Evolutionary conservation across 2,113 vertebrate genomes (phyloP).

Genomic region (Salvelinus namaycush): DNA sequence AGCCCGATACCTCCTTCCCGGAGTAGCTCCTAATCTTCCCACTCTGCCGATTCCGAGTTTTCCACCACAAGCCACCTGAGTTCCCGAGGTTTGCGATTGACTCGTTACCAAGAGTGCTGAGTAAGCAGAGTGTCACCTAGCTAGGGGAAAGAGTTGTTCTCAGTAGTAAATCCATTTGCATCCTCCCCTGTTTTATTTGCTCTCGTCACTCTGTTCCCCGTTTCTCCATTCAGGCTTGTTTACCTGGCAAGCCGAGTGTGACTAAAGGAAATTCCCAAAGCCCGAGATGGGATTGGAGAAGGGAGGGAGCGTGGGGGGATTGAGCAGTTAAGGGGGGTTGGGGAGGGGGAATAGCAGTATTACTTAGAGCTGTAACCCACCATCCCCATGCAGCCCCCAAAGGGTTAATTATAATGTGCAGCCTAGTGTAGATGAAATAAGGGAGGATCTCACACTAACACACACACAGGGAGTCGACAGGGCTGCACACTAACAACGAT

Average conservation of each 20-base stretch:
- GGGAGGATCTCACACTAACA: slow-evolving; percentile 77
- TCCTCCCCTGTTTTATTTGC: slow-evolving; percentile 74
- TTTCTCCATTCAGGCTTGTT: slow-evolving; percentile 81
- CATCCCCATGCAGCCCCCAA: slow-evolving; percentile 79
- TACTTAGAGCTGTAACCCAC: slow-evolving; percentile 82
- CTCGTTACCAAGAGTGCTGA: slow-evolving; percentile 69
- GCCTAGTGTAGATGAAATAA: slow-evolving; percentile 83
- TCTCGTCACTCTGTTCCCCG: slow-evolving; percentile 36
- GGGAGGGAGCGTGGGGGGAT: slow-evolving; percentile 42
- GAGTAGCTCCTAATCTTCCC: slow-evolving; percentile 8
- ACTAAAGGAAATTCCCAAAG: slow-evolving; percentile 90
- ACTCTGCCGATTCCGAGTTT: slow-evolving; percentile 18
- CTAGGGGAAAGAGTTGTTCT: slow-evolving; percentile 40
- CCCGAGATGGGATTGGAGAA: slow-evolving; percentile 74
- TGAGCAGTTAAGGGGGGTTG: slow-evolving; percentile 49
- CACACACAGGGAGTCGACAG: slow-evolving; percentile 41
- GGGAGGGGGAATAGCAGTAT: slow-evolving; percentile 59
- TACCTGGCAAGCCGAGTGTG: slow-evolving; percentile 91
- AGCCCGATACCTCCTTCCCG: slow-evolving; percentile 9
- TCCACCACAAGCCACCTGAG: slow-evolving; percentile 3
- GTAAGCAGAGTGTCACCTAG: slow-evolving; percentile 34
- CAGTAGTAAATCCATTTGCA: slow-evolving; percentile 79
- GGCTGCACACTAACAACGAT: neutral
- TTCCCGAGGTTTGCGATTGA: slow-evolving; percentile 53
- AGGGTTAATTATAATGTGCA: slow-evolving; percentile 89